Conservation (phyloP, 1,140 invertebrate species). For the Apis florea region DNA sequence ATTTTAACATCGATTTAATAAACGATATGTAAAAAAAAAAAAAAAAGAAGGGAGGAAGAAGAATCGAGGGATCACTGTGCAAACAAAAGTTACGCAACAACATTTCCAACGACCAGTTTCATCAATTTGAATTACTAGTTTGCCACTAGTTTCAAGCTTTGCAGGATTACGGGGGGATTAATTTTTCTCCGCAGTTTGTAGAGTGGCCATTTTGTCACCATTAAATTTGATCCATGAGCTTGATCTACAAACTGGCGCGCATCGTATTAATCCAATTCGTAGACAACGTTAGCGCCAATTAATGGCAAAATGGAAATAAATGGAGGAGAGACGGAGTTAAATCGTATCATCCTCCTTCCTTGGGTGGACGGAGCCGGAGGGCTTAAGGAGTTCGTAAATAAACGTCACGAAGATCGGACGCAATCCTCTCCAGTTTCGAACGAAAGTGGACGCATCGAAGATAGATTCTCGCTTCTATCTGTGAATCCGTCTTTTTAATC, state of each 20-base stretch:
- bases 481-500: no score
- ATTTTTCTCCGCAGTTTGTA: background rate
- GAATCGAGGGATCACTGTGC: no score
- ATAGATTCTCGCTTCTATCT: no score
- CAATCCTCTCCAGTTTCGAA: constrained; percentile 16
- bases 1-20: no score
- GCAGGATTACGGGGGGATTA: rapidly evolving
- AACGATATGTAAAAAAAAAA: no score
- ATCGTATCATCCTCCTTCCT: constrained; percentile 17
- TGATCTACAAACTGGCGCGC: no score
- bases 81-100: background rate
- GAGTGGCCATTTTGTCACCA: no score
- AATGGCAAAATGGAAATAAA: constrained; percentile 34
- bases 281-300: constrained; percentile 14
- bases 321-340: constrained; percentile 15
- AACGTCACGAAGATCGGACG: constrained; percentile 27
- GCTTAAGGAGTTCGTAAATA: constrained; percentile 44
- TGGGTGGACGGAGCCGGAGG: background rate
- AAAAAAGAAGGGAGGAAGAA: no score
- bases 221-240: background rate
- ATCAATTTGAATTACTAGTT: background rate
- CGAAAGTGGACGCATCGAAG: no score
- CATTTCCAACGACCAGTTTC: background rate
- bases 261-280: background rate
- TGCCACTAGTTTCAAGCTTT: no score